Conservation (phyloP, 2,888 invertebrate genomes). For the Rosalia funebris region DNA sequence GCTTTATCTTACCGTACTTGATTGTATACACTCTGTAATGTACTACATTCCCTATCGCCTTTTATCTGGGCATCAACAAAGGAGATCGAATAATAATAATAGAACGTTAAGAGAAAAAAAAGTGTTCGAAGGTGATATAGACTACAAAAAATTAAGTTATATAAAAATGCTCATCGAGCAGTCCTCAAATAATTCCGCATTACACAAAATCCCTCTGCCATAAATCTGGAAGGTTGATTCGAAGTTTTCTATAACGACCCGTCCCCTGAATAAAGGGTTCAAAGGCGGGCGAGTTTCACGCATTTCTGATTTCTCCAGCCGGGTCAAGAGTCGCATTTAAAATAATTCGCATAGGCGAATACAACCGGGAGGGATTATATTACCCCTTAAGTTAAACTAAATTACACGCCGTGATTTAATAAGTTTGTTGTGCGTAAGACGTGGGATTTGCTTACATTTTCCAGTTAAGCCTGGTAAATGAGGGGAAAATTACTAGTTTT, state of each 20-base stretch:
- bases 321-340: neutral
- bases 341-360: constrained; percentile 6
- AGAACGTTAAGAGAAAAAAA: too few relatives aligned
- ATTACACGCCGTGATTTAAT: constrained; percentile 2
- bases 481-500: too few relatives aligned
- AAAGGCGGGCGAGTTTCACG: constrained; percentile 1
- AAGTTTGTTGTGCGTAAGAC: neutral
- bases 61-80: too few relatives aligned
- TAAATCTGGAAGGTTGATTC: neutral
- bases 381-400: constrained; percentile 2
- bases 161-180: too few relatives aligned
- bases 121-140: too few relatives aligned
- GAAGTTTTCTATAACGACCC: constrained; percentile 1
- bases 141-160: too few relatives aligned
- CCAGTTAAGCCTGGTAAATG: too few relatives aligned
- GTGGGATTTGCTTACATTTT: neutral
- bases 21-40: too few relatives aligned
- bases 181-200: neutral
- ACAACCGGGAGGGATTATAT: constrained; percentile 1
- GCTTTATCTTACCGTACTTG: too few relatives aligned
- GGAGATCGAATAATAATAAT: too few relatives aligned
- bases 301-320: neutral
- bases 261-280: constrained; percentile 4
- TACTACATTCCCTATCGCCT: too few relatives aligned
- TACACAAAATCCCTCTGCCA: neutral